Evolutionary conservation across 2,113 vertebrate species (phyloP).

Genomic region (Pipra filicauda): DNA sequence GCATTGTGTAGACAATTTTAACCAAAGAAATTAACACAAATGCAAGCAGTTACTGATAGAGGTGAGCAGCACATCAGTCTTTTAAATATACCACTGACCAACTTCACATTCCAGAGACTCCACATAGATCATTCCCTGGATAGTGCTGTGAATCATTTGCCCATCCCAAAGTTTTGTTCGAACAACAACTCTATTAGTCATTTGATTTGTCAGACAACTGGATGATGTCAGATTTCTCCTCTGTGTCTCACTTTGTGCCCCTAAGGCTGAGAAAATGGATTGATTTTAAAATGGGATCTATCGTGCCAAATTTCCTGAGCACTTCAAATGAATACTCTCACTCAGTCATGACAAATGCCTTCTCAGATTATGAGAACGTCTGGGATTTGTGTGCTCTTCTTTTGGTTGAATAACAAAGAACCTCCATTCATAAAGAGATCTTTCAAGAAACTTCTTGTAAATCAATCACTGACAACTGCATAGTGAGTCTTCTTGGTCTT

Average conservation of each 20-base stretch:
- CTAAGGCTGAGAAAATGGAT: neutral
- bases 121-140: constrained; percentile 7
- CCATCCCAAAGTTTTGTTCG: neutral
- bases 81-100: neutral
- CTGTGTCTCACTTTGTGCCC: neutral
- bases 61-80: neutral
- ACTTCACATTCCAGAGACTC: neutral
- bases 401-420: neutral
- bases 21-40: neutral
- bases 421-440: neutral
- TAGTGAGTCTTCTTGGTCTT: neutral
- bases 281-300: constrained; percentile 18
- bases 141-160: constrained; percentile 9
- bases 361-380: neutral
- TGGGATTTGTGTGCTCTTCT: neutral
- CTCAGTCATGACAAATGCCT: neutral
- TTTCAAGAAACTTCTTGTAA: constrained; percentile 25
- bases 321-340: neutral
- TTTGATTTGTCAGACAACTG: constrained; percentile 24
- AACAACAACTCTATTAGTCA: neutral
- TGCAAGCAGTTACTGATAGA: neutral
- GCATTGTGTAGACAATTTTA: neutral
- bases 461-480: constrained; percentile 12
- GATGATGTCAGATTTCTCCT: constrained; percentile 30
- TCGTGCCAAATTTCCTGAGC: neutral